phyloP scores from a whole-genome alignment of 2,888 invertebrate species.

The Dicranocentrus wangi region DNA sequence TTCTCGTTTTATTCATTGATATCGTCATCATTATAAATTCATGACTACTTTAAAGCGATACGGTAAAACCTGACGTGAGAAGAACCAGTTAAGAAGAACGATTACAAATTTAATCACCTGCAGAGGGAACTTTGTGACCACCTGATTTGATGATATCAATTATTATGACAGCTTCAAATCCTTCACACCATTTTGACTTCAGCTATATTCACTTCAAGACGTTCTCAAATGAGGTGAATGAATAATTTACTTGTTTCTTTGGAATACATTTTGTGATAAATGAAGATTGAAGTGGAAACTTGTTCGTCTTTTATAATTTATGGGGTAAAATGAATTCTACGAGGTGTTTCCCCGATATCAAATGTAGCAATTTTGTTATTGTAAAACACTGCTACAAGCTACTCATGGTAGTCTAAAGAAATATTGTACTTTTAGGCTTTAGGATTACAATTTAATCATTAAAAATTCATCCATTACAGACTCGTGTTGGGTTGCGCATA shows the following conservation, averaged over 20 bases:
- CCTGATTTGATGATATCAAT: constrained; percentile 55
- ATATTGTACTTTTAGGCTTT: too few species aligned
- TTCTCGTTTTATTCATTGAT: constrained; percentile 32
- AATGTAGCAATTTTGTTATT: too few species aligned
- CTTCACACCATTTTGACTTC: constrained; percentile 51
- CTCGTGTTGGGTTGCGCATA: too few species aligned
- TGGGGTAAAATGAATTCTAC: too few species aligned
- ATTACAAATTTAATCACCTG: constrained; percentile 50
- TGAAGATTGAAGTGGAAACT: background rate
- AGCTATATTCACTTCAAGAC: background rate
- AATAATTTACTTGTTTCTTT: too few species aligned
- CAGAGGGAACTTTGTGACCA: constrained; percentile 46
- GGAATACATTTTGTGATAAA: background rate
- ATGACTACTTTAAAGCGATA: background rate
- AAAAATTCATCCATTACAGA: too few species aligned
- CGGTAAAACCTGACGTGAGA: constrained; percentile 36
- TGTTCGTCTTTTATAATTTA: too few species aligned
- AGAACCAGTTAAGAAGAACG: constrained; percentile 46
- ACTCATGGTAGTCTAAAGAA: too few species aligned
- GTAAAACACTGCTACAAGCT: too few species aligned
- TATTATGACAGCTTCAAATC: constrained; percentile 60
- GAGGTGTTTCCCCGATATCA: too few species aligned
- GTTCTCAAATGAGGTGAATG: too few species aligned
- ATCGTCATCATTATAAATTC: constrained; percentile 24
- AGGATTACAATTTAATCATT: too few species aligned